Conservation (phyloP, 2,888 invertebrate genomes). For the Julus scanicus region DNA sequence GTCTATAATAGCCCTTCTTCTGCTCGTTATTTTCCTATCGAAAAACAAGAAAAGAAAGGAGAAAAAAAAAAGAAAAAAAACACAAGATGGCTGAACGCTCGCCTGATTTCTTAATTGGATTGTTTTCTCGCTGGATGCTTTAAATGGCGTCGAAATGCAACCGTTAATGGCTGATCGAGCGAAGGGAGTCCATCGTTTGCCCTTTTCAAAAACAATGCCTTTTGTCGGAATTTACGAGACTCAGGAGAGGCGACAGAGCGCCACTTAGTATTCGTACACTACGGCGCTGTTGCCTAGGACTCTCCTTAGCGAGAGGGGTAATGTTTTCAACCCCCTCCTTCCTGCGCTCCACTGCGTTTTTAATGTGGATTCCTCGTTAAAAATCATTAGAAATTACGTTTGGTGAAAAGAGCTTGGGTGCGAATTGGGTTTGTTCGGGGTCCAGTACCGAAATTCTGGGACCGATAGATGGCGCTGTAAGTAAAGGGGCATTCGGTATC, state of each 20-base stretch:
- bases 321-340: not conserved
- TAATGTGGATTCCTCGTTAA: not conserved
- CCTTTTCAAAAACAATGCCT: conserved; percentile 45
- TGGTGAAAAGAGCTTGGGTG: not conserved
- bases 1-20: not conserved
- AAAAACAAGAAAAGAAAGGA: not conserved
- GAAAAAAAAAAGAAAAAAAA: not conserved
- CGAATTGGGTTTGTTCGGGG: not conserved
- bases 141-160: conserved; percentile 39
- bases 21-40: not conserved
- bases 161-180: conserved; percentile 40
- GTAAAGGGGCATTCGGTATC: no score
- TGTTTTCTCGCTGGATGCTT: conserved; percentile 7
- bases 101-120: conserved; percentile 26
- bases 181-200: not conserved
- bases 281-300: conserved; percentile 4
- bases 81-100: not conserved
- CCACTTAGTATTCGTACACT: not conserved
- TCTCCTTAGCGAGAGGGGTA: not conserved
- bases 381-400: not conserved
- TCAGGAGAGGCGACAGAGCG: not conserved
- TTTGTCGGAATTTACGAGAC: conserved; percentile 1
- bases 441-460: no score
- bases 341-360: not conserved
- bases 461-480: no score